A percentile compares a stretch with the other conserved stretches of the same genome.
Evolutionary conservation across 2,888 invertebrate species (phyloP).

Genomic region (Halocaridina rubra): DNA sequence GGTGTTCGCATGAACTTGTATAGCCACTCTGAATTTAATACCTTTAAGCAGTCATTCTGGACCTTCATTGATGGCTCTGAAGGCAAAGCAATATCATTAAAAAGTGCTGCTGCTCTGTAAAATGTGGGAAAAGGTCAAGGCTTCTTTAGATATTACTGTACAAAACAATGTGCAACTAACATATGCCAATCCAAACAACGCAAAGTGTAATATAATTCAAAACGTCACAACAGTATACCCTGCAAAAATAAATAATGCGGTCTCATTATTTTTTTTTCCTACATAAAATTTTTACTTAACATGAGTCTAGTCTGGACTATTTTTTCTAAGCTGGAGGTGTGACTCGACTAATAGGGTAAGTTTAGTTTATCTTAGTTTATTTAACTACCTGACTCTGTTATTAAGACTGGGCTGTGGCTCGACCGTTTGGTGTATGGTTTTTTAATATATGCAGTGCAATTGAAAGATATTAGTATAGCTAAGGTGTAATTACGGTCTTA

Average conservation of each 20-base stretch:
- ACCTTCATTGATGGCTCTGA: no score
- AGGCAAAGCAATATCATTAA: not conserved
- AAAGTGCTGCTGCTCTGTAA: not conserved
- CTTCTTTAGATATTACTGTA: not conserved
- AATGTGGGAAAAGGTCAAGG: not conserved
- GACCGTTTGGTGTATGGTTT: no score
- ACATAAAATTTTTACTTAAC: not conserved
- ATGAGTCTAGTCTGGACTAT: not conserved
- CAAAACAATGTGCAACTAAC: not conserved
- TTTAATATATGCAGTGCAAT: no score
- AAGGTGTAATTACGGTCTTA: no score
- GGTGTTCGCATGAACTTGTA: not conserved
- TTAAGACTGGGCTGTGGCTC: no score
- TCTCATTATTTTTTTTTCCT: not conserved
- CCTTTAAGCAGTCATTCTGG: not conserved
- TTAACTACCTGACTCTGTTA: no score
- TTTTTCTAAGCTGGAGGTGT: not conserved
- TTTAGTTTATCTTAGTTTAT: no score
- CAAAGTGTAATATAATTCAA: not conserved
- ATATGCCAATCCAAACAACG: not conserved
- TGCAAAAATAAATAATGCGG: not conserved
- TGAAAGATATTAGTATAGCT: no score
- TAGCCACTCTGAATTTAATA: not conserved
- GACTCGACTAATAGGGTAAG: slow-evolving; percentile 2
- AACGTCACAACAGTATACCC: not conserved